These are phyloP conservation scores for Caerostris darwini DNA, from an alignment of 1,140 invertebrate species.

Conservation along the genomic window DNA sequence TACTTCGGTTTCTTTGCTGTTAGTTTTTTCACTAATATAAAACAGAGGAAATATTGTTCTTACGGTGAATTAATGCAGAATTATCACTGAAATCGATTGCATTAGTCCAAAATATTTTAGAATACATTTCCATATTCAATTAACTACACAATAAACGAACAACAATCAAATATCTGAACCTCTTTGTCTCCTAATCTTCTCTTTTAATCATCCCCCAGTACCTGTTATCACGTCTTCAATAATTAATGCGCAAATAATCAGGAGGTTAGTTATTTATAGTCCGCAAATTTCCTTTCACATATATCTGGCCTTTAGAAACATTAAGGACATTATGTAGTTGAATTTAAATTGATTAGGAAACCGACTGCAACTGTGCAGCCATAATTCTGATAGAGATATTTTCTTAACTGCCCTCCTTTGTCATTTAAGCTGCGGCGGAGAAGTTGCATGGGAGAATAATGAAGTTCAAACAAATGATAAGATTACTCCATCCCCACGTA, in stretches of 20 bases:
- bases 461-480: slow-evolving; percentile 58
- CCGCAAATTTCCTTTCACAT: slow-evolving; percentile 1
- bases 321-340: slow-evolving; percentile 43
- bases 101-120: neutral
- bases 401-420: slow-evolving; percentile 52
- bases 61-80: neutral
- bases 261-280: slow-evolving; percentile 40
- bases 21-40: neutral
- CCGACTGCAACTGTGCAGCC: neutral
- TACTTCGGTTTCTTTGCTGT: too few relatives aligned
- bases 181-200: neutral
- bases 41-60: neutral
- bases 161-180: neutral
- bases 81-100: neutral
- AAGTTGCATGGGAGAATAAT: slow-evolving; percentile 38
- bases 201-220: slow-evolving; percentile 28
- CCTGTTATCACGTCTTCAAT: slow-evolving; percentile 48
- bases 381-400: slow-evolving; percentile 58
- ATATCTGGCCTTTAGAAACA: slow-evolving; percentile 21
- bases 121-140: neutral
- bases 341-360: slow-evolving; percentile 48
- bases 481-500: neutral
- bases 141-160: neutral
- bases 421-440: neutral
- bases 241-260: slow-evolving; percentile 55